Conservation (phyloP, 2,113 vertebrate genomes). For the Pedionomus torquatus region DNA sequence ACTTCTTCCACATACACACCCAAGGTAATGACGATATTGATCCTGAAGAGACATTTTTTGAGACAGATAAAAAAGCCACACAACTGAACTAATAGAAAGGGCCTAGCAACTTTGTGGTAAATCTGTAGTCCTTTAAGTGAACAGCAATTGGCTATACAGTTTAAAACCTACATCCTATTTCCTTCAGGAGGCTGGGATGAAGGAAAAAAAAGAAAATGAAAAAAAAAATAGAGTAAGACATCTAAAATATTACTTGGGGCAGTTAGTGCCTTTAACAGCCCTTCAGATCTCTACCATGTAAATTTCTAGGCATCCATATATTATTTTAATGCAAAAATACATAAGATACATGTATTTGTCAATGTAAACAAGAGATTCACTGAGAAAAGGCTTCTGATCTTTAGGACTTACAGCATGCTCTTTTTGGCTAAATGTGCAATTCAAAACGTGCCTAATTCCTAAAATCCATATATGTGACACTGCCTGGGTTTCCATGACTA, state of each 20-base stretch:
- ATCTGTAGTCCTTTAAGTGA: constrained; percentile 24
- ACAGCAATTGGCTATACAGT: constrained; percentile 12
- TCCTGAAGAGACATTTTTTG: constrained; percentile 72
- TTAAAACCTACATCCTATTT: constrained; percentile 46
- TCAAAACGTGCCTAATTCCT: constrained; percentile 79
- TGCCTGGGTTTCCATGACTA: constrained; percentile 82
- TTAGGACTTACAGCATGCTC: constrained; percentile 29
- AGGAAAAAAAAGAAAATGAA: background rate
- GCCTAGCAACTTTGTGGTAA: constrained; percentile 58
- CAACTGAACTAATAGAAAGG: constrained; percentile 60
- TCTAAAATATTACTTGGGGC: constrained; percentile 13
- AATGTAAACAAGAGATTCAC: background rate
- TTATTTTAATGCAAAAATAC: background rate
- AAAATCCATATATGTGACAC: constrained; percentile 78
- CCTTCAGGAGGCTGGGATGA: background rate
- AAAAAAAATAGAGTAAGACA: background rate
- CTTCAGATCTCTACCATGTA: background rate
- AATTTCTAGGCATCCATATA: background rate
- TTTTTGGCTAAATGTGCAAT: constrained; percentile 73
- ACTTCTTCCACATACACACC: constrained; percentile 69
- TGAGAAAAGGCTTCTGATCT: constrained; percentile 26
- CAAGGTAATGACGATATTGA: constrained; percentile 79
- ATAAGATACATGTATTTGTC: background rate
- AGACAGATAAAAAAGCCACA: constrained; percentile 69
- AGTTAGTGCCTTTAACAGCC: background rate